A percentile compares a stretch with the other conserved stretches of the same genome.
Evolutionary conservation across 2,888 invertebrate species (phyloP).

Genomic region (Protodeltote pygarga): DNA sequence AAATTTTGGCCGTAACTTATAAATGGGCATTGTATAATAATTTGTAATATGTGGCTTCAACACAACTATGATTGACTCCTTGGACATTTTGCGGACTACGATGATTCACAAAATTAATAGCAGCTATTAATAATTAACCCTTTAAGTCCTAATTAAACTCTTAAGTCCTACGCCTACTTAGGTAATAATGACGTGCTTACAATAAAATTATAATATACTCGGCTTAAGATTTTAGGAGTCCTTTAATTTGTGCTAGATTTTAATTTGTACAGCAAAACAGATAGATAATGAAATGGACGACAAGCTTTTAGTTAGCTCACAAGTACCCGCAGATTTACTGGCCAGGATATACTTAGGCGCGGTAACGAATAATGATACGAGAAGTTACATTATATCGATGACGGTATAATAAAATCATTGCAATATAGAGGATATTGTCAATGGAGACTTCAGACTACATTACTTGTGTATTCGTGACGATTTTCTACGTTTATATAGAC

Average conservation of each 20-base stretch:
- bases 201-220: slow-evolving; percentile 19
- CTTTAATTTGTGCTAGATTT: slow-evolving; percentile 25
- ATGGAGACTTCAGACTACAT: no score
- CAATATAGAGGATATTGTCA: not conserved
- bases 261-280: not conserved
- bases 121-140: slow-evolving; percentile 13
- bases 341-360: not conserved
- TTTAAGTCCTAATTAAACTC: no score
- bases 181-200: no score
- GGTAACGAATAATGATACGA: no score
- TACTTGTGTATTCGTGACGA: no score
- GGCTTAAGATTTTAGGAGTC: slow-evolving; percentile 8
- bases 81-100: slow-evolving; percentile 12
- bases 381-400: not conserved
- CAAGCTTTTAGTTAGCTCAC: slow-evolving; percentile 8
- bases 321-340: not conserved
- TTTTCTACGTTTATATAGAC: no score
- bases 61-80: slow-evolving; percentile 10
- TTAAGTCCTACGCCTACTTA: no score
- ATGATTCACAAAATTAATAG: slow-evolving; percentile 15
- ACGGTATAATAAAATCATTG: no score
- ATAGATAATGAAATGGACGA: slow-evolving; percentile 9
- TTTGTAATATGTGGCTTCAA: no score
- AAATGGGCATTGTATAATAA: no score
- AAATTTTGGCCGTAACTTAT: no score